Conservation (phyloP, 2,888 invertebrate genomes). For the Eucera pruinosa region DNA sequence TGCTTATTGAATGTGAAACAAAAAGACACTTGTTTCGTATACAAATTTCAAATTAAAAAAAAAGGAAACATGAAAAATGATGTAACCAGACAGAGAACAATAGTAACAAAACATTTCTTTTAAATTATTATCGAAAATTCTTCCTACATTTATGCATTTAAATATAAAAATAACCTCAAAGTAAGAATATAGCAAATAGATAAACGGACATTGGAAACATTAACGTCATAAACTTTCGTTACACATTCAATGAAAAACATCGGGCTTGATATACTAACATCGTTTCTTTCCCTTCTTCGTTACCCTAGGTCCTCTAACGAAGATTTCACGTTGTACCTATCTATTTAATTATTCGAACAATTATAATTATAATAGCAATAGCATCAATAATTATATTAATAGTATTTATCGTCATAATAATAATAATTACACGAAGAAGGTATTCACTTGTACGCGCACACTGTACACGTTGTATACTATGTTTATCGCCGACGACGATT, state of each 20-base stretch:
- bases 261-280: slow-evolving; percentile 43
- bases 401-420: slow-evolving; percentile 43
- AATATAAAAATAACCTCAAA: slow-evolving; percentile 6
- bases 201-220: slow-evolving; percentile 52
- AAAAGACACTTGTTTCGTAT: slow-evolving; percentile 20
- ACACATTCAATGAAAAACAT: slow-evolving; percentile 54
- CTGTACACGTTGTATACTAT: slow-evolving; percentile 71
- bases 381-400: slow-evolving; percentile 55
- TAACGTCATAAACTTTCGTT: slow-evolving; percentile 62
- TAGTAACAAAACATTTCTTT: neutral
- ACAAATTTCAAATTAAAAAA: too few relatives aligned
- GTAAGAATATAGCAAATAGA: slow-evolving; percentile 24
- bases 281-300: slow-evolving; percentile 16
- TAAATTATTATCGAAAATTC: neutral
- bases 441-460: slow-evolving; percentile 60
- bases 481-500: slow-evolving; percentile 63
- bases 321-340: slow-evolving; percentile 33
- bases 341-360: slow-evolving; percentile 64
- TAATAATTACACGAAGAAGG: slow-evolving; percentile 63
- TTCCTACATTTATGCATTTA: neutral
- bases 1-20: slow-evolving; percentile 43
- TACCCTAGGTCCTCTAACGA: slow-evolving; percentile 27
- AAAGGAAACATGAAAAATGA: slow-evolving; percentile 4
- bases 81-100: neutral
- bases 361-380: slow-evolving; percentile 68